phyloP scores from a whole-genome alignment of 1,140 invertebrate genomes.

The Temnothorax longispinosus region DNA sequence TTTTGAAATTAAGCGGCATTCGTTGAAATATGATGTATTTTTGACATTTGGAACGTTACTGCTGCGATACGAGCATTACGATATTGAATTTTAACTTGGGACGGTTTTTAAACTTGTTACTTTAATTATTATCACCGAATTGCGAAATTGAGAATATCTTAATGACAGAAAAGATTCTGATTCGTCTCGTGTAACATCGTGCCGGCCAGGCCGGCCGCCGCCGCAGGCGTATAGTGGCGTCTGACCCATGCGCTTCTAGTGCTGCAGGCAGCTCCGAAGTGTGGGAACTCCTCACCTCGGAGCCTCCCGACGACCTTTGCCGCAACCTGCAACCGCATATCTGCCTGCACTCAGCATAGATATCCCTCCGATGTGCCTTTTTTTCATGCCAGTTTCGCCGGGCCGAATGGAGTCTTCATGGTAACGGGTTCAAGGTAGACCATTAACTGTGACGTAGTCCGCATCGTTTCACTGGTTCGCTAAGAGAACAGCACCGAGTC shows the following conservation, averaged over 20 bases:
- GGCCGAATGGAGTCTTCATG: constrained; percentile 69
- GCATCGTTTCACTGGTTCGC: constrained; percentile 53
- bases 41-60: background rate
- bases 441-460: constrained; percentile 73
- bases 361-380: constrained; percentile 43
- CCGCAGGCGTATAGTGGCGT: constrained; percentile 81
- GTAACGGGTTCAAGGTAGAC: constrained; percentile 76
- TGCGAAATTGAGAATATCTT: background rate
- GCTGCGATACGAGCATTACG: background rate
- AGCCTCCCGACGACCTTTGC: constrained; percentile 81
- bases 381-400: constrained; percentile 25
- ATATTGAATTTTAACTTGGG: background rate
- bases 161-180: background rate
- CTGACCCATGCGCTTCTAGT: constrained; percentile 81
- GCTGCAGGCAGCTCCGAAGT: constrained; percentile 81
- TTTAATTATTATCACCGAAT: background rate
- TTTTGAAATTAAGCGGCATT: background rate
- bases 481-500: constrained; percentile 49
- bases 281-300: constrained; percentile 83
- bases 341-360: constrained; percentile 66
- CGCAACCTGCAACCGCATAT: constrained; percentile 79
- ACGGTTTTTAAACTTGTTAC: background rate
- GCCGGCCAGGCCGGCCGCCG: constrained; percentile 71
- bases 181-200: constrained; percentile 80
- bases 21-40: background rate